Evolutionary conservation across 2,113 vertebrate species (phyloP).

Genomic region (Neofelis nebulosa): DNA sequence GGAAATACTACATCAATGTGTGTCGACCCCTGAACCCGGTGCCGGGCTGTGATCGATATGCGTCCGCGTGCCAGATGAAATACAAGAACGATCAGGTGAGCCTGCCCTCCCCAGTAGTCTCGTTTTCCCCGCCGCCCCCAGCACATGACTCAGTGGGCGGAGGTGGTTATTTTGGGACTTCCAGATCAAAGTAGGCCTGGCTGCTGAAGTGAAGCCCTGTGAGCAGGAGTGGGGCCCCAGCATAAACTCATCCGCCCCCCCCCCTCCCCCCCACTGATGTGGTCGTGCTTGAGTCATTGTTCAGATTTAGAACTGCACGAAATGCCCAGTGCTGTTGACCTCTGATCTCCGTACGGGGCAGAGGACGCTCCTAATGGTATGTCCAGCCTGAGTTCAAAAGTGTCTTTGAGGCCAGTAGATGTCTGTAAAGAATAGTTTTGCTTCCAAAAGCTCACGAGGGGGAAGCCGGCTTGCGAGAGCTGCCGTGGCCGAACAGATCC

Average conservation of each 20-base stretch:
- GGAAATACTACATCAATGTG: constrained; percentile 95
- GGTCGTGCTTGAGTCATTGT: accelerated
- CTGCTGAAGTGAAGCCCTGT: background rate
- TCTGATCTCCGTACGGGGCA: background rate
- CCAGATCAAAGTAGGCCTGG: background rate
- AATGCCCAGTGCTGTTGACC: background rate
- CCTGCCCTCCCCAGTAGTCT: background rate
- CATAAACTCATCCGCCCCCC: accelerated
- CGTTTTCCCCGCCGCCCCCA: accelerated
- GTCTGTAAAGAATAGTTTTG: background rate
- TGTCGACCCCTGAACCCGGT: constrained; percentile 91
- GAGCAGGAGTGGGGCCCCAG: accelerated
- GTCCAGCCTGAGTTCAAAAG: background rate
- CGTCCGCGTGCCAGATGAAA: constrained; percentile 92
- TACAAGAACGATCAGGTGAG: constrained; percentile 81
- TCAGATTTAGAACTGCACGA: background rate
- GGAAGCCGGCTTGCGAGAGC: accelerated
- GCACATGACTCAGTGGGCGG: accelerated
- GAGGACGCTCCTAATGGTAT: background rate
- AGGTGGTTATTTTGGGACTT: background rate
- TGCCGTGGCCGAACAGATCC: background rate
- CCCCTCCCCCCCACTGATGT: accelerated
- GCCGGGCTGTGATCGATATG: constrained; percentile 89
- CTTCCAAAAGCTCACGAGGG: background rate
- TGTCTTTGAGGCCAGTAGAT: background rate